Percentiles rank a stretch among this genome's conserved stretches.
These are phyloP conservation scores for Rotaria magnacalcarata DNA, from an alignment of 2,888 invertebrate genomes.

Conservation along the genomic window DNA sequence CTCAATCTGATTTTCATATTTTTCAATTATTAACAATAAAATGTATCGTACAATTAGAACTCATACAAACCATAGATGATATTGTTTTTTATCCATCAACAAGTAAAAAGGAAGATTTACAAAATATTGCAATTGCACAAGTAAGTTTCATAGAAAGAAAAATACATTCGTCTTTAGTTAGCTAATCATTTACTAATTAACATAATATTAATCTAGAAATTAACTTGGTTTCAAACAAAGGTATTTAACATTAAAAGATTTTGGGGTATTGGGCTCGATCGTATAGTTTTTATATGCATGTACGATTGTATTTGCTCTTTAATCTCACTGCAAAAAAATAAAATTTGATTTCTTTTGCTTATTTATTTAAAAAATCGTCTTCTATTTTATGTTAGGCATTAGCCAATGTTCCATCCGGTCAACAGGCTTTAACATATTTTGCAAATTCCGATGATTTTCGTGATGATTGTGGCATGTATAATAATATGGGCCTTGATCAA, in stretches of 20 bases:
- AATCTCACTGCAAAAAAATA: not conserved
- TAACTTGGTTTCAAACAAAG: slow-evolving; percentile 33
- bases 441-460: not conserved
- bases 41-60: slow-evolving; percentile 90
- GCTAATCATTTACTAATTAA: not conserved
- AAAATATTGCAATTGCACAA: slow-evolving; percentile 83
- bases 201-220: slow-evolving; percentile 11
- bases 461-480: slow-evolving; percentile 81
- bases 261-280: not conserved
- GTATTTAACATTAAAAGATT: not conserved
- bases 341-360: not conserved
- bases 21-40: slow-evolving; percentile 80
- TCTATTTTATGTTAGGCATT: not conserved
- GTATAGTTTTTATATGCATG: not conserved
- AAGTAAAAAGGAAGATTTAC: slow-evolving; percentile 88
- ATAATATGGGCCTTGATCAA: slow-evolving; percentile 75
- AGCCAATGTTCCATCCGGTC: not conserved
- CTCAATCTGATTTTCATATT: slow-evolving; percentile 58
- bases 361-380: not conserved
- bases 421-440: not conserved
- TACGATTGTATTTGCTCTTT: not conserved
- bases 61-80: slow-evolving; percentile 95
- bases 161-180: not conserved
- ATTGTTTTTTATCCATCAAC: slow-evolving; percentile 95
- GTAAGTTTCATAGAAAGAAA: slow-evolving; percentile 60